Conservation (phyloP, 2,797 vertebrate genomes). For the Hydrolagus colliei region DNA sequence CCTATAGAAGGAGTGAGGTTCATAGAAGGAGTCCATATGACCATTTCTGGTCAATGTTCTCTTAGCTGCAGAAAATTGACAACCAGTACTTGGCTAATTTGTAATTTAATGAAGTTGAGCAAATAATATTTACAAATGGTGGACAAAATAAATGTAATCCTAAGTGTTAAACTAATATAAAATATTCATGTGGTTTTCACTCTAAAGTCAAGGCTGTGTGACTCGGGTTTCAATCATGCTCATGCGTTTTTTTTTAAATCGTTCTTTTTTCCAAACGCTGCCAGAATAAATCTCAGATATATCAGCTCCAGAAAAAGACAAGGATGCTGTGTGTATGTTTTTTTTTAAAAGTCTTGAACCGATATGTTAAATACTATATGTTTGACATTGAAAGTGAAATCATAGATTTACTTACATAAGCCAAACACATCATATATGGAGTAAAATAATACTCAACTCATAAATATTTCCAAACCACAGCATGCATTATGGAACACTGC, state of each 20-base stretch:
- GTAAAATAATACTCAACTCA: slow-evolving; percentile 8
- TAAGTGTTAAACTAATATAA: too few species aligned
- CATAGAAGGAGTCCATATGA: too few species aligned
- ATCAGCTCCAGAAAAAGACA: slow-evolving; percentile 13
- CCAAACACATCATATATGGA: neutral
- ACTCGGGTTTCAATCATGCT: neutral
- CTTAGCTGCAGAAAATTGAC: neutral
- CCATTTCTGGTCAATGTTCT: neutral
- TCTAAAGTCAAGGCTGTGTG: too few species aligned
- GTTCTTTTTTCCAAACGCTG: neutral
- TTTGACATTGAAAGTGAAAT: slow-evolving; percentile 20
- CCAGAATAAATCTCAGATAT: slow-evolving; percentile 1
- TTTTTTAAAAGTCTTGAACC: neutral
- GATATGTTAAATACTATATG: neutral
- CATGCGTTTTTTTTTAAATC: neutral
- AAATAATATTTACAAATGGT: neutral
- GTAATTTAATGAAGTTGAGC: neutral
- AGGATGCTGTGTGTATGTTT: neutral
- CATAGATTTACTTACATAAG: neutral
- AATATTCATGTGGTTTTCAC: neutral
- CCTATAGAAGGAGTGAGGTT: too few species aligned
- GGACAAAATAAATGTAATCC: neutral
- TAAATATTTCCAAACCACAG: slow-evolving; percentile 11
- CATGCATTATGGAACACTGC: neutral
- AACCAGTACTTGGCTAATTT: neutral